These are phyloP conservation scores for Lutraria rhynchaena DNA, from an alignment of 1,140 invertebrate genomes.

Conservation along the genomic window DNA sequence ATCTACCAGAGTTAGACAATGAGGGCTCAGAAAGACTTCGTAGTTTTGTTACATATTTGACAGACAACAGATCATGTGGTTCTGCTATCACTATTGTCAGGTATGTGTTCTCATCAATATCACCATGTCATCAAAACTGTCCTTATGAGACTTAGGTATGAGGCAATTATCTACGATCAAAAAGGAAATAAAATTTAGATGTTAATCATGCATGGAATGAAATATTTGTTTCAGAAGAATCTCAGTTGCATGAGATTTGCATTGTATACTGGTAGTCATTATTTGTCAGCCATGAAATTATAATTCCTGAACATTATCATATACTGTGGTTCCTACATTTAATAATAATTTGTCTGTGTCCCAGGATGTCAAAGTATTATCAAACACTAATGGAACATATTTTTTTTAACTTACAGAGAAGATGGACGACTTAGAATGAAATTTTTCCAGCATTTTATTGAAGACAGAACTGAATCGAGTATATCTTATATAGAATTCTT, in stretches of 20 bases:
- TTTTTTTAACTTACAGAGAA: conserved; percentile 85
- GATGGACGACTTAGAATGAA: conserved; percentile 91
- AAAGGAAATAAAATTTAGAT: too few species aligned
- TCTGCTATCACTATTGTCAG: conserved; percentile 91
- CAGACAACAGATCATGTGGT: conserved; percentile 91
- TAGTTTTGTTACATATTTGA: conserved; percentile 91
- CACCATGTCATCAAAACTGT: too few species aligned
- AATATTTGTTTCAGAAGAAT: not conserved
- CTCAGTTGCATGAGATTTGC: too few species aligned
- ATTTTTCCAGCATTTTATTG: conserved; percentile 95
- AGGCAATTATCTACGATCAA: too few species aligned
- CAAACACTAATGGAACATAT: too few species aligned
- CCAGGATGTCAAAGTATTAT: too few species aligned
- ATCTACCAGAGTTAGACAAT: conserved; percentile 91
- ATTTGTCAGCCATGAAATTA: too few species aligned
- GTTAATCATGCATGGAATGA: not conserved
- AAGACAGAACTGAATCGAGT: conserved; percentile 96
- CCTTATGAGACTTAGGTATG: too few species aligned
- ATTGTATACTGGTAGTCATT: too few species aligned
- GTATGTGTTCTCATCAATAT: conserved; percentile 83
- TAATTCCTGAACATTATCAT: too few species aligned
- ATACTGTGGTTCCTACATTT: too few species aligned
- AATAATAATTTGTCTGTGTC: too few species aligned
- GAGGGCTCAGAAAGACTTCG: conserved; percentile 89
- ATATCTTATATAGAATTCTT: conserved; percentile 99